These are phyloP conservation scores for Drosophila antonietae DNA, from an alignment of 2,888 invertebrate genomes.

Conservation along the genomic window DNA sequence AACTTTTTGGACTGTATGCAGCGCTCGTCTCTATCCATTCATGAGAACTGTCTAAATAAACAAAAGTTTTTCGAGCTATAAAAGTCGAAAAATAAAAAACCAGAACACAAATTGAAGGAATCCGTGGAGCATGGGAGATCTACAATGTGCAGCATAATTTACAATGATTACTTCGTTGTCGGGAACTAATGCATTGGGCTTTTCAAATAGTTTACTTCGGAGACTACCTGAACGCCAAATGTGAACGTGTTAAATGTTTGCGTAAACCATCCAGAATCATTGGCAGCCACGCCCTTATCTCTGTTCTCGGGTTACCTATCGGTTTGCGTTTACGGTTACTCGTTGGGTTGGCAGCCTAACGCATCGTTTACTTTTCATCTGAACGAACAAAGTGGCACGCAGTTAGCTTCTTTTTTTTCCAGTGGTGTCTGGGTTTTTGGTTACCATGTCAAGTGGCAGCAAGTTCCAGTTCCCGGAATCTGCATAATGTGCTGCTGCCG, in stretches of 20 bases:
- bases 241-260: slow-evolving; percentile 79
- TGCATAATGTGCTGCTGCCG: slow-evolving; percentile 35
- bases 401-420: slow-evolving; percentile 46
- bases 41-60: slow-evolving; percentile 72
- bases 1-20: slow-evolving; percentile 52
- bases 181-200: slow-evolving; percentile 67
- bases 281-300: slow-evolving; percentile 57
- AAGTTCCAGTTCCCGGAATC: slow-evolving; percentile 64
- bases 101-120: not conserved
- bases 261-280: slow-evolving; percentile 61
- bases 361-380: slow-evolving; percentile 66
- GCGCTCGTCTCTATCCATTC: slow-evolving; percentile 45
- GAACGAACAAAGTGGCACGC: slow-evolving; percentile 39
- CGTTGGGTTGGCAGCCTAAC: slow-evolving; percentile 56
- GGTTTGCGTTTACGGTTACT: slow-evolving; percentile 45
- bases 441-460: slow-evolving; percentile 73
- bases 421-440: slow-evolving; percentile 68
- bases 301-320: slow-evolving; percentile 21
- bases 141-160: slow-evolving; percentile 2
- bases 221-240: slow-evolving; percentile 54
- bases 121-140: not conserved
- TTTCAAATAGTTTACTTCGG: slow-evolving; percentile 40
- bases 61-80: slow-evolving; percentile 58
- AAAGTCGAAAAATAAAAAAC: slow-evolving; percentile 52
- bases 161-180: slow-evolving; percentile 49